phyloP scores from a whole-genome alignment of 2,888 invertebrate species.

The Belgica antarctica region DNA sequence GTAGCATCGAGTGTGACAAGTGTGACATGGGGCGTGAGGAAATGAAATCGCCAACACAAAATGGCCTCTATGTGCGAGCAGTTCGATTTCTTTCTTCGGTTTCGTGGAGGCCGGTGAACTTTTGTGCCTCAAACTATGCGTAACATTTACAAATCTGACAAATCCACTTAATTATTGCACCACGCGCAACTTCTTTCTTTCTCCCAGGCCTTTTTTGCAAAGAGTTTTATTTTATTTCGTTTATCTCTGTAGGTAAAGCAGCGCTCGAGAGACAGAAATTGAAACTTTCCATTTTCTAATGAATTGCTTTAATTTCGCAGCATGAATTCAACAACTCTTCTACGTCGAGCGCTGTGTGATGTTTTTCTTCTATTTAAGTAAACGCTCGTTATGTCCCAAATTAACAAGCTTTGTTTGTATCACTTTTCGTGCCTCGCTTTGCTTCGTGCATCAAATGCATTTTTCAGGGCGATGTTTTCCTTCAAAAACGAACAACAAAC shows the following conservation, averaged over 20 bases:
- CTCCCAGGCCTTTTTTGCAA: neutral
- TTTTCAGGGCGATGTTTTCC: too few relatives aligned
- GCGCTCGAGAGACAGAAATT: neutral
- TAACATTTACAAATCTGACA: constrained; percentile 5
- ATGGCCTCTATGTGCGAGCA: neutral
- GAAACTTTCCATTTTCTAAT: constrained; percentile 33
- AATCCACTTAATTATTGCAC: constrained; percentile 17
- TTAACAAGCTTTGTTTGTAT: too few relatives aligned
- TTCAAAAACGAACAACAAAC: too few relatives aligned
- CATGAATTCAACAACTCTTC: constrained; percentile 60
- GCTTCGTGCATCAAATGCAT: too few relatives aligned
- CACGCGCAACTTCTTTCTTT: constrained; percentile 10
- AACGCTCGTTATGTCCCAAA: too few relatives aligned
- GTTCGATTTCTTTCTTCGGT: neutral
- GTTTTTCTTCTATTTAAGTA: too few relatives aligned
- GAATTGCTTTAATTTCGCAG: constrained; percentile 58
- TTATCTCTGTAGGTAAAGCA: neutral
- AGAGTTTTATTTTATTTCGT: neutral
- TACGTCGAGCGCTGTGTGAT: too few relatives aligned
- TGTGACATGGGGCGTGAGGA: constrained; percentile 1
- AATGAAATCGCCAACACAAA: neutral
- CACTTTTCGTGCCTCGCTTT: too few relatives aligned
- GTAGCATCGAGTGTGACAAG: neutral
- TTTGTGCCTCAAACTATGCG: constrained; percentile 1
- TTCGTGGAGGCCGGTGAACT: neutral